Percentiles rank a stretch among this genome's conserved stretches.
phyloP scores from a whole-genome alignment of 2,888 invertebrate species.

The Dugesia japonica region DNA sequence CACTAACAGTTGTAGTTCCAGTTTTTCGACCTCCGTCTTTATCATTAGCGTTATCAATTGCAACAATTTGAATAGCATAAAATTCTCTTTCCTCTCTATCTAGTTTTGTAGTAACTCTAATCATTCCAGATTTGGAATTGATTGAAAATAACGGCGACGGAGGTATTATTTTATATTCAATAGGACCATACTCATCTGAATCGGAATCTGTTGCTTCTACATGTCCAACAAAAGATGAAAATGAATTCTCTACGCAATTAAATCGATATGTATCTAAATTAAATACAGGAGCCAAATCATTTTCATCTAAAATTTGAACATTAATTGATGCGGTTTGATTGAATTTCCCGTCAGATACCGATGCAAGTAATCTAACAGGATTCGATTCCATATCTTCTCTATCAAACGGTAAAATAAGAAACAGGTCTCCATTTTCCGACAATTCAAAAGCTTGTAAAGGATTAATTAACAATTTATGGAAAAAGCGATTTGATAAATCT shows the following conservation, averaged over 20 bases:
- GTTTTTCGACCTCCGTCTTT: not conserved
- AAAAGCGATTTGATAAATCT: not conserved
- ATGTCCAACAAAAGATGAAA: not conserved
- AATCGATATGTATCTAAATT: not conserved
- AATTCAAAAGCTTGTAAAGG: conserved; percentile 2
- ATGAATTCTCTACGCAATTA: not conserved
- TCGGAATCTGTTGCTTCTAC: not conserved
- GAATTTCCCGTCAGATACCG: not conserved
- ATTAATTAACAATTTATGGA: not conserved
- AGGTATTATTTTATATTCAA: not conserved
- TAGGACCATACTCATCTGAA: not conserved
- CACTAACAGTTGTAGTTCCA: not conserved
- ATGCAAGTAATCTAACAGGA: not conserved
- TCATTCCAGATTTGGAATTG: not conserved
- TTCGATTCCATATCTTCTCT: not conserved
- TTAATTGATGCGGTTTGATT: conserved; percentile 2
- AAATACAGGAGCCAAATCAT: not conserved
- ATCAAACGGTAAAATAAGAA: not conserved
- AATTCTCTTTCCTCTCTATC: not conserved
- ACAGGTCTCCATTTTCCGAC: not conserved
- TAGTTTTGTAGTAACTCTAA: not conserved
- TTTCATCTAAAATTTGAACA: not conserved
- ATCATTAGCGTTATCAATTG: not conserved
- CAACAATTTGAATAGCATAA: not conserved
- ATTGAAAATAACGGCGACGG: not conserved